These are phyloP conservation scores for Muscidifurax raptorellus DNA, from an alignment of 1,140 invertebrate species.

Conservation along the genomic window DNA sequence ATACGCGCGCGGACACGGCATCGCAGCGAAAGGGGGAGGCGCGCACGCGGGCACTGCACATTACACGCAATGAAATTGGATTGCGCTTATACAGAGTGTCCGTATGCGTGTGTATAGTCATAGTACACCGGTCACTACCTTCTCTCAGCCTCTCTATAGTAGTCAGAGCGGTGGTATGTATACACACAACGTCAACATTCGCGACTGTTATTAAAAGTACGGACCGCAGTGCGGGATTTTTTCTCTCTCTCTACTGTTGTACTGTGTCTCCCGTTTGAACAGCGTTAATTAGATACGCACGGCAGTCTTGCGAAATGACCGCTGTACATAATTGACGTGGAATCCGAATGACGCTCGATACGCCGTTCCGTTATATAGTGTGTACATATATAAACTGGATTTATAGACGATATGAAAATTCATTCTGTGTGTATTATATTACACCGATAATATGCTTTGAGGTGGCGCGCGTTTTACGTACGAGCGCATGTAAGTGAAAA, in stretches of 20 bases:
- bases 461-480: no score
- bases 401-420: no score
- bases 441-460: not conserved
- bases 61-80: constrained; percentile 31
- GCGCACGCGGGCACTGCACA: constrained; percentile 38
- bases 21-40: not conserved
- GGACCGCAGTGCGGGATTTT: not conserved
- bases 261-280: not conserved
- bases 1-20: constrained; percentile 1
- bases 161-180: not conserved
- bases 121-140: not conserved
- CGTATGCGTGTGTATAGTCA: no score
- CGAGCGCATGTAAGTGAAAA: not conserved
- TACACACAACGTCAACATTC: constrained; percentile 11
- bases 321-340: not conserved
- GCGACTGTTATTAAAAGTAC: constrained; percentile 39
- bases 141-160: not conserved
- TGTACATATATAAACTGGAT: no score
- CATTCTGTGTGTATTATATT: not conserved
- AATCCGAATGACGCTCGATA: not conserved
- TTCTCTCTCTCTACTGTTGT: not conserved
- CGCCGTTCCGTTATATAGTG: no score
- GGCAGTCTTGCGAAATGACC: not conserved
- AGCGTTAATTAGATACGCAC: not conserved
- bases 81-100: not conserved